Percentiles rank a stretch among this genome's conserved stretches.
Conservation (phyloP, 2,797 vertebrate species). For the Amniataba percoides region DNA sequence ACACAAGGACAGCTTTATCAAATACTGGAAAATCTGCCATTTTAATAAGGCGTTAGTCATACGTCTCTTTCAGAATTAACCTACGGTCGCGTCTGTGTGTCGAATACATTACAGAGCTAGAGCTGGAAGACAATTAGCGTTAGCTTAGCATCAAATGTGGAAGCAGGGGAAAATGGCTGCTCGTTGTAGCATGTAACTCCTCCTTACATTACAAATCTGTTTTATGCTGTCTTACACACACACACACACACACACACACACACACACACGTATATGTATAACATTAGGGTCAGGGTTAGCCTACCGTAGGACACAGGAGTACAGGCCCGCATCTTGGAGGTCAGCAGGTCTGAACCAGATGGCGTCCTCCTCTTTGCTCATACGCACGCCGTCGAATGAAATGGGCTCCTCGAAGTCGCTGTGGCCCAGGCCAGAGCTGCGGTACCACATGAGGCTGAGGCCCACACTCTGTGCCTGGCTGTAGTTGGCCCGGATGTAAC, state of each 20-base stretch:
- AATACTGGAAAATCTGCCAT: neutral
- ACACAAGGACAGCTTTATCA: neutral
- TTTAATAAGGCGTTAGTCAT: neutral
- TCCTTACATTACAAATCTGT: neutral
- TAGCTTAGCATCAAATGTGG: neutral
- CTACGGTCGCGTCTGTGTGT: neutral
- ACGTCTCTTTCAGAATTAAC: neutral
- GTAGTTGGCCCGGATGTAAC: constrained; percentile 99
- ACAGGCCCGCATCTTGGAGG: constrained; percentile 95
- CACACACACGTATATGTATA: too few species aligned
- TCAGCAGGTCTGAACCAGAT: constrained; percentile 99
- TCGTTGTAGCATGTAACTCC: too few species aligned
- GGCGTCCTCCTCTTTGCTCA: constrained; percentile 99
- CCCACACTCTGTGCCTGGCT: constrained; percentile 96
- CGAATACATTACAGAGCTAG: neutral
- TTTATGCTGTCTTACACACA: too few species aligned
- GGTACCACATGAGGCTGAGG: constrained; percentile 99
- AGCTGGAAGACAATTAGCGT: neutral
- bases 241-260: too few species aligned
- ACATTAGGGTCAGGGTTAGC: too few species aligned
- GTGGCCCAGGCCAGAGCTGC: constrained; percentile 93
- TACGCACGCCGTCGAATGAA: constrained; percentile 95
- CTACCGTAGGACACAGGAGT: constrained; percentile 97
- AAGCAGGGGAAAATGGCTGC: too few species aligned
- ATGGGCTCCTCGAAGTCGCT: constrained; percentile 98